Percentiles rank a stretch among this genome's conserved stretches.
Conservation (phyloP, 2,797 vertebrate species). For the Botia kubotai region DNA sequence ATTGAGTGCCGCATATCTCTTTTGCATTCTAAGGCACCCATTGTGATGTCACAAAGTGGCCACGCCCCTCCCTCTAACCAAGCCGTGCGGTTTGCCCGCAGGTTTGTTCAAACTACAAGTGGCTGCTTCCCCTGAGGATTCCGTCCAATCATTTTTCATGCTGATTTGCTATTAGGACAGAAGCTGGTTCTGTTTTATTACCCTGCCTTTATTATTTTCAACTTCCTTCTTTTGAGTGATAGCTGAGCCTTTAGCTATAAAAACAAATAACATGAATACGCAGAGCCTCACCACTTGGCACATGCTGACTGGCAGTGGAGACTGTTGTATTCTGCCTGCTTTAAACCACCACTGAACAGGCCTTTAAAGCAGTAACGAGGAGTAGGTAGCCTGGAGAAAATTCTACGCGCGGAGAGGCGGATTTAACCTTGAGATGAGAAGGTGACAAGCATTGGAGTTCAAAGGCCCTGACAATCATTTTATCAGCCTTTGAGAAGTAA, state of each 20-base stretch:
- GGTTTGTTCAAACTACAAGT: neutral
- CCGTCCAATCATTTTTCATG: constrained; percentile 66
- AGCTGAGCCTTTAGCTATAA: constrained; percentile 66
- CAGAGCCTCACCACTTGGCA: constrained; percentile 57
- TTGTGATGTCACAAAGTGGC: neutral
- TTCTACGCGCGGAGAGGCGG: neutral
- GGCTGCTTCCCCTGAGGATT: constrained; percentile 17
- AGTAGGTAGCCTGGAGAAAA: neutral
- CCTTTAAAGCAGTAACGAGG: constrained; percentile 53
- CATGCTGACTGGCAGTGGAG: constrained; percentile 62
- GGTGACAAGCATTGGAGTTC: constrained; percentile 14
- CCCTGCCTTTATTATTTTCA: constrained; percentile 63
- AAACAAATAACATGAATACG: constrained; percentile 67
- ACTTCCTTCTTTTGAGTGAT: constrained; percentile 70
- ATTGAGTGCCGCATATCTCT: neutral
- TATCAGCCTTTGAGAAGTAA: neutral
- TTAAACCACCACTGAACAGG: constrained; percentile 65
- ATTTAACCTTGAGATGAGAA: constrained; percentile 32
- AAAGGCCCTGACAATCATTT: constrained; percentile 19
- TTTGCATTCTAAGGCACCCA: neutral
- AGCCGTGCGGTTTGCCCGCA: no score
- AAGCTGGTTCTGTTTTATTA: constrained; percentile 52
- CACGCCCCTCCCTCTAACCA: constrained; percentile 17
- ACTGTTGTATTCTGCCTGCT: constrained; percentile 63
- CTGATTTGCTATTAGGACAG: constrained; percentile 58